Conservation (phyloP, 2,113 vertebrate genomes). For the Menura novaehollandiae region DNA sequence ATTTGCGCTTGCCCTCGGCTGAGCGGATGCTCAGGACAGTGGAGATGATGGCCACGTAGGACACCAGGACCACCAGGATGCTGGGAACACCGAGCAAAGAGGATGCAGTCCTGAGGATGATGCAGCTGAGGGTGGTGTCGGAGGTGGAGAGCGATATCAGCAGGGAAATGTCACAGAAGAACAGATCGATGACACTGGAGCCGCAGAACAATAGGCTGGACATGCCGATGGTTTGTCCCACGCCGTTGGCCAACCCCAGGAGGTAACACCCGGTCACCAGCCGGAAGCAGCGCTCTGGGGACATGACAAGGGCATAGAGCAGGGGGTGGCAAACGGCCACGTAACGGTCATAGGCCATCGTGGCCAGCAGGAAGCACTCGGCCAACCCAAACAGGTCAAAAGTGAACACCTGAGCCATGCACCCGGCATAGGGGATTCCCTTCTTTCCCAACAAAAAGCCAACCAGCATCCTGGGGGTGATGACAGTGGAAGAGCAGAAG, state of each 20-base stretch:
- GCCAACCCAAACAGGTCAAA: background rate
- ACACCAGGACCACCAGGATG: conserved; percentile 22
- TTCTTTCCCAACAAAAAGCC: background rate
- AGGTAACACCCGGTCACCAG: background rate
- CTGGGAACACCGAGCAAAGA: background rate
- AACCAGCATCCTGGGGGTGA: background rate
- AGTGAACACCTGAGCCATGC: background rate
- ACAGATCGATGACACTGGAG: background rate
- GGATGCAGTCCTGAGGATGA: background rate
- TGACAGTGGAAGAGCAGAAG: background rate
- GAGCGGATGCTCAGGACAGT: conserved; percentile 40
- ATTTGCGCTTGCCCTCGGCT: background rate
- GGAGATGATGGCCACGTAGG: conserved; percentile 9
- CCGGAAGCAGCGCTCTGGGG: background rate
- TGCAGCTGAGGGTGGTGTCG: background rate
- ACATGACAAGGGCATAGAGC: background rate
- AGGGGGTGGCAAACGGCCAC: background rate
- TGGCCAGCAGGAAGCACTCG: background rate
- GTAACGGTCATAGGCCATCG: background rate
- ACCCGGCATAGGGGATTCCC: background rate
- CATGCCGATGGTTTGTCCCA: background rate
- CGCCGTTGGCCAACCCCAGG: accelerated
- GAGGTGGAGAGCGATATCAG: background rate
- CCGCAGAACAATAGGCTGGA: conserved; percentile 4
- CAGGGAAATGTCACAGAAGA: conserved; percentile 15